A percentile compares a stretch with the other conserved stretches of the same genome.
Conservation (phyloP, 1,140 invertebrate genomes). For the Drosophila quadrilineata region DNA sequence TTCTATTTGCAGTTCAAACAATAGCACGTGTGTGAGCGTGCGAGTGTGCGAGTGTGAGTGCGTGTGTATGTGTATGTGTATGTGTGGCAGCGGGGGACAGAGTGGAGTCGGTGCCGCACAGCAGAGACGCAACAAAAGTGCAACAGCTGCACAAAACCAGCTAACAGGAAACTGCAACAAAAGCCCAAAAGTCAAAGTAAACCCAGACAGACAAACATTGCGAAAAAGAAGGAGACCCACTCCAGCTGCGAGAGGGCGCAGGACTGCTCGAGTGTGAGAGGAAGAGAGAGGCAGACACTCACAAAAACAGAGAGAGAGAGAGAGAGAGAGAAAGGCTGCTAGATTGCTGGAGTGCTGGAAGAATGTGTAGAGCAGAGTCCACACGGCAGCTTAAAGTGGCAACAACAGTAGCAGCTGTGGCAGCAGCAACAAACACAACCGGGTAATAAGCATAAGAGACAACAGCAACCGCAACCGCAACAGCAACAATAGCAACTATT, state of each 20-base stretch:
- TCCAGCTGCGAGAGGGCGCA: neutral
- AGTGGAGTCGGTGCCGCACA: conserved; percentile 5
- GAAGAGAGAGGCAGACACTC: neutral
- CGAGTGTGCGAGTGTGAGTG: no score
- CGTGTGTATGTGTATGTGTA: no score
- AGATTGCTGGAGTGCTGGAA: conserved; percentile 50
- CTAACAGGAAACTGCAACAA: conserved; percentile 28
- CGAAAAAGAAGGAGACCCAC: neutral
- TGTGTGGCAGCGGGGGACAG: conserved; percentile 4
- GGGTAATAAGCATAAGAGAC: conserved; percentile 65
- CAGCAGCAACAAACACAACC: conserved; percentile 49
- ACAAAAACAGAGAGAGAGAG: neutral
- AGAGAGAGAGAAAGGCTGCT: conserved; percentile 10
- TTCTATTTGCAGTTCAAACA: conserved; percentile 77
- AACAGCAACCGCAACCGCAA: conserved; percentile 28
- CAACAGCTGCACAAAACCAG: conserved; percentile 60
- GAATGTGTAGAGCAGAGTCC: conserved; percentile 69
- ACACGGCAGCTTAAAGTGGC: conserved; percentile 71
- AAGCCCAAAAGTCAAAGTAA: conserved; percentile 43
- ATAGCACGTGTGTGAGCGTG: conserved; percentile 31
- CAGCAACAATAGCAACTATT: conserved; percentile 6
- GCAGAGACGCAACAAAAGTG: conserved; percentile 60
- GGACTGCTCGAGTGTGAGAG: neutral
- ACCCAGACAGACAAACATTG: conserved; percentile 12
- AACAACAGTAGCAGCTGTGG: conserved; percentile 46